phyloP scores from a whole-genome alignment of 2,113 vertebrate species.

The Indri indri region DNA sequence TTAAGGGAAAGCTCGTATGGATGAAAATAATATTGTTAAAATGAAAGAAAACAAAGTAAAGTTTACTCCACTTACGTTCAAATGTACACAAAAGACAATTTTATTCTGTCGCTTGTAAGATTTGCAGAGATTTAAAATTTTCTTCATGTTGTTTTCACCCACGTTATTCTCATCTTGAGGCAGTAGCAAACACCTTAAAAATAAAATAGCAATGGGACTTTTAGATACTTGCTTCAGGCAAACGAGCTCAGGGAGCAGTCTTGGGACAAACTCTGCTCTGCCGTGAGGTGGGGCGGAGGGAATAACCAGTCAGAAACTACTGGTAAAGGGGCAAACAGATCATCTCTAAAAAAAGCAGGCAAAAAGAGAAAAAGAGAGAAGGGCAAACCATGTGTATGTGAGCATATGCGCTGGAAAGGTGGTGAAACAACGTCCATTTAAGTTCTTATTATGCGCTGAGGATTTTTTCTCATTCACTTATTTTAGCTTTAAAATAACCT shows the following conservation, averaged over 20 bases:
- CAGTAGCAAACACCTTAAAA: not conserved
- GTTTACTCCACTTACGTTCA: not conserved
- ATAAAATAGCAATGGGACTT: not conserved
- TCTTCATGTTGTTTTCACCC: not conserved
- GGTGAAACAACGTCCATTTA: not conserved
- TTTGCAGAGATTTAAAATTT: not conserved
- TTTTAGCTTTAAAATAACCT: not conserved
- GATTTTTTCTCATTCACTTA: not conserved
- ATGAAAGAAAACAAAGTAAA: not conserved
- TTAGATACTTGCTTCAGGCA: not conserved
- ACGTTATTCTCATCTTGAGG: not conserved
- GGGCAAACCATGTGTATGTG: accelerated
- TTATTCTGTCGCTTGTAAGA: not conserved
- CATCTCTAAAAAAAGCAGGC: not conserved
- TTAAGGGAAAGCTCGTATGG: not conserved
- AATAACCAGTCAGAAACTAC: not conserved
- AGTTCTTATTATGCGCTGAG: not conserved
- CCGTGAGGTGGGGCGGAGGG: not conserved
- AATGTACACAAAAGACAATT: not conserved
- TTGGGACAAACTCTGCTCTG: not conserved
- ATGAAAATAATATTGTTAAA: not conserved
- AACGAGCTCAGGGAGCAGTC: not conserved
- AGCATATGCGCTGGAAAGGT: not conserved
- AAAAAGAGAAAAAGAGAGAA: no score
- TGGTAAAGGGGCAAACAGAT: not conserved